Evolutionary conservation across 92 coral and sea anemone species (phyloP), one percentile per base, ranked within the genome.

Genomic region (Blastomussa wellsi): DNA sequence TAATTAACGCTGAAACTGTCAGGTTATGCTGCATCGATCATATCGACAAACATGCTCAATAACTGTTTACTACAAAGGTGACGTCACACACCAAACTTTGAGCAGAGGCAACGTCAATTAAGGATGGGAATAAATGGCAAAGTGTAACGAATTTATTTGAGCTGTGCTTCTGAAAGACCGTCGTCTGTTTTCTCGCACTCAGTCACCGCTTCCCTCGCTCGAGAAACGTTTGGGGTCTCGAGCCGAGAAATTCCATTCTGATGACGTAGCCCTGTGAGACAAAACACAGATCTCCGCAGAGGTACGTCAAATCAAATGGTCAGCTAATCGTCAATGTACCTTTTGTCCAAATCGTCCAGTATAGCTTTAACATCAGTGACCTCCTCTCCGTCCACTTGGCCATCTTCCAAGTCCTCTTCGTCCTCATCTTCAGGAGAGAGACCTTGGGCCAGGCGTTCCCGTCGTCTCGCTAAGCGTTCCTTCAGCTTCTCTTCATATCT

Each of bases 361-460:
- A 96, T 84, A 48, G 93, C 90, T 36, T 85, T 82, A 5, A 91
- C 94, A 64, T 94, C 94, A 16, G 95, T 89, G 4, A 68, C 77
- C 66, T 49, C 52, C 7, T 82, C 86, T 29, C 81, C 89, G 53
- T 83, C 69, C 0, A 82, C 76, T 16, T 81, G 90, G 12, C 87
- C 86, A 32, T 86, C 89, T 17, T 84, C 95, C 29, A 84, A 60
- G 36, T 92, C 96, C 53, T 94, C 98, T 5, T 95, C 99, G 0
- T 96, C 99, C 37, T 87, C 88, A n/a, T 94, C 95, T 13, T 96
- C 99, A 7, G 94, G 89, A 16, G 98, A 94, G 7, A 96, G 91
- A 2, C 99, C 99, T 82, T 96, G 95, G 4, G 99, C 98, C 16
- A 93, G 87, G 31, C 98, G 94, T 74, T 96, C 98, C 33, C 99